phyloP scores from a whole-genome alignment of 2,113 vertebrate species.

The Ceyx cyanopectus region DNA sequence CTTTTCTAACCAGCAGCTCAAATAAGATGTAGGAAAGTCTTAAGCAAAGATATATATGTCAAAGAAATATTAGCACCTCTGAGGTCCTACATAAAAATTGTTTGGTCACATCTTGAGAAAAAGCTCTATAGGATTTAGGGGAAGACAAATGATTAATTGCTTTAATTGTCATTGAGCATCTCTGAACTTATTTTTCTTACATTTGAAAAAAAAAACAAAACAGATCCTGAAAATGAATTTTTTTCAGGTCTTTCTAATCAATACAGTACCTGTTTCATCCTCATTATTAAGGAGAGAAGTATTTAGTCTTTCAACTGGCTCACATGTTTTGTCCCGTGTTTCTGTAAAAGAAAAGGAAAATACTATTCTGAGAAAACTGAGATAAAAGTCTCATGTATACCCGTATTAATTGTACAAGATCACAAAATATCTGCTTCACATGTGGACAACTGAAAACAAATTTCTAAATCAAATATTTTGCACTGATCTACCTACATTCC shows the following conservation, averaged over 20 bases:
- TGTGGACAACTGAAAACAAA: not conserved
- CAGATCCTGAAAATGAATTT: not conserved
- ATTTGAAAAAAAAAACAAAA: not conserved
- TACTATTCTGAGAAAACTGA: not conserved
- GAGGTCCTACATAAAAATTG: not conserved
- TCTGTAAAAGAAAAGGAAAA: conserved; percentile 48
- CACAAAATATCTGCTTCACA: not conserved
- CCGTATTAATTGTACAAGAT: not conserved
- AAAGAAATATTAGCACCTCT: not conserved
- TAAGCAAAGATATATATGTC: not conserved
- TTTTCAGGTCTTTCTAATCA: not conserved
- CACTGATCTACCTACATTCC: not conserved
- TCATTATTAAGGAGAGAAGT: conserved; percentile 8
- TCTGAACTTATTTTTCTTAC: not conserved
- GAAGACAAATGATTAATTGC: not conserved
- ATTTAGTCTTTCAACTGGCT: conserved; percentile 43
- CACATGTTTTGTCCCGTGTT: conserved; percentile 27
- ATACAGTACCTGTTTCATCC: conserved; percentile 57
- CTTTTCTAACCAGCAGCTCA: not conserved
- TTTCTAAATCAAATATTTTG: not conserved
- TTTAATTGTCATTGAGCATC: not conserved
- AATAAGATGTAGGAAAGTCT: not conserved
- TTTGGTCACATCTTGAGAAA: not conserved
- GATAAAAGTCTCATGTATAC: not conserved
- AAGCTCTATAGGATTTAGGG: not conserved